Evolutionary conservation across 2,888 invertebrate species (phyloP).

Genomic region (Leucoma salicis): DNA sequence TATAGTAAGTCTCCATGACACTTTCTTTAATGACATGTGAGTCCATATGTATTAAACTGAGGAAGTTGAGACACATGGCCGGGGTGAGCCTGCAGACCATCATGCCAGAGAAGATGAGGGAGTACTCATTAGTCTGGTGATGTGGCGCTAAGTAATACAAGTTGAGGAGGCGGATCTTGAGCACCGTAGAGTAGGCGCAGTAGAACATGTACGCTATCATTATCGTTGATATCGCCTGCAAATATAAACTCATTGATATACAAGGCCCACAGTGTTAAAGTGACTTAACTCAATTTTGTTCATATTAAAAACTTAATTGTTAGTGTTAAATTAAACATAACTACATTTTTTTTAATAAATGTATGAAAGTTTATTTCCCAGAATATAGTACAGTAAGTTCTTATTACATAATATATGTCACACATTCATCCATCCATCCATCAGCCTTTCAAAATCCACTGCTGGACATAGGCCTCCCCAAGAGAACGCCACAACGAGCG

Average conservation of each 20-base stretch:
- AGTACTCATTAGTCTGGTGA: slow-evolving; percentile 99
- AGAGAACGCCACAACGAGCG: no score
- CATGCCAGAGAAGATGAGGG: slow-evolving; percentile 99
- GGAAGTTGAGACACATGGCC: slow-evolving; percentile 98
- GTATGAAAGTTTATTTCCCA: no score
- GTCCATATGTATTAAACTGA: slow-evolving; percentile 98
- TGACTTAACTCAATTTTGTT: no score
- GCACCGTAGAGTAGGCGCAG: slow-evolving; percentile 98
- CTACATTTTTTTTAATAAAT: no score
- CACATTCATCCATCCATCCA: no score
- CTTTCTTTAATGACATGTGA: slow-evolving; percentile 93
- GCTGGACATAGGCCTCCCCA: no score
- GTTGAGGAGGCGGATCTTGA: slow-evolving; percentile 97
- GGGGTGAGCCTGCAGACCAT: slow-evolving; percentile 98
- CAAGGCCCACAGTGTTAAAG: no score
- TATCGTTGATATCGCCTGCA: slow-evolving; percentile 92
- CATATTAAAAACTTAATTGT: no score
- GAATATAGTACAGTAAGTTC: no score
- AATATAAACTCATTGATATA: background rate
- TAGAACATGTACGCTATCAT: slow-evolving; percentile 97
- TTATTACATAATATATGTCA: no score
- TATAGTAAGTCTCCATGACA: slow-evolving; percentile 95
- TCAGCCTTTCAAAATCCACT: no score
- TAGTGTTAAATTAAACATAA: no score
- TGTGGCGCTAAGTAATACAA: slow-evolving; percentile 98